phyloP scores from a whole-genome alignment of 2,888 invertebrate genomes.

The Drosophila leonis region DNA sequence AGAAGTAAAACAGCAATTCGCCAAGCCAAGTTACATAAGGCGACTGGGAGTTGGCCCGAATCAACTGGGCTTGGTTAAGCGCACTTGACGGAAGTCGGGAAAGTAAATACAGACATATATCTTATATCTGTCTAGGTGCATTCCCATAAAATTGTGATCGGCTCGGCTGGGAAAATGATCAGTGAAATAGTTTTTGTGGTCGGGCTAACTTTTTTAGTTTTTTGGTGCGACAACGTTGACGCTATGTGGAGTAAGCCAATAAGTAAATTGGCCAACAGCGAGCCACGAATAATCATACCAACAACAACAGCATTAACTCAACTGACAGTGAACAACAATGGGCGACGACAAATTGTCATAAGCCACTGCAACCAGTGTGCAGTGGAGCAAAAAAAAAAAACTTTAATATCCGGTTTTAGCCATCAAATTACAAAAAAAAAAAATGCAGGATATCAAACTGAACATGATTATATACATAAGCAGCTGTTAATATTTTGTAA shows the following conservation, averaged over 20 bases:
- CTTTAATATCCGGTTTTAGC: constrained; percentile 35
- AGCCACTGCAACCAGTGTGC: constrained; percentile 6
- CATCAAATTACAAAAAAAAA: neutral
- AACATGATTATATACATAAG: neutral
- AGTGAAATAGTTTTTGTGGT: constrained; percentile 49
- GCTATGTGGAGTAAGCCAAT: constrained; percentile 80
- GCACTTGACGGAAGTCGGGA: constrained; percentile 72
- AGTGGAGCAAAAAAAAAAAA: neutral
- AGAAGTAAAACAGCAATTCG: constrained; percentile 72
- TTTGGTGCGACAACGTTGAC: constrained; percentile 35
- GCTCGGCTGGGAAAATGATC: constrained; percentile 50
- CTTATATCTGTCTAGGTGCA: constrained; percentile 17
- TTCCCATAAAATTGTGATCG: constrained; percentile 44
- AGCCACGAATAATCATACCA: constrained; percentile 33
- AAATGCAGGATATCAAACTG: constrained; percentile 18
- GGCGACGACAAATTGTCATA: constrained; percentile 44
- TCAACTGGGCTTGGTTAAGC: constrained; percentile 41
- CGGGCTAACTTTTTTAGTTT: constrained; percentile 30
- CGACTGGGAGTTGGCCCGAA: constrained; percentile 34
- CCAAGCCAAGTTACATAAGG: constrained; percentile 61
- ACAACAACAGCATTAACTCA: constrained; percentile 19
- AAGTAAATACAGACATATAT: constrained; percentile 47
- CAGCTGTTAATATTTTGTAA: constrained; percentile 1
- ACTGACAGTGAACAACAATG: constrained; percentile 34
- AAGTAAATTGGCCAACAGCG: constrained; percentile 72